Evolutionary conservation across 2,888 invertebrate genomes (phyloP).

Genomic region (Hypomecis punctinalis): DNA sequence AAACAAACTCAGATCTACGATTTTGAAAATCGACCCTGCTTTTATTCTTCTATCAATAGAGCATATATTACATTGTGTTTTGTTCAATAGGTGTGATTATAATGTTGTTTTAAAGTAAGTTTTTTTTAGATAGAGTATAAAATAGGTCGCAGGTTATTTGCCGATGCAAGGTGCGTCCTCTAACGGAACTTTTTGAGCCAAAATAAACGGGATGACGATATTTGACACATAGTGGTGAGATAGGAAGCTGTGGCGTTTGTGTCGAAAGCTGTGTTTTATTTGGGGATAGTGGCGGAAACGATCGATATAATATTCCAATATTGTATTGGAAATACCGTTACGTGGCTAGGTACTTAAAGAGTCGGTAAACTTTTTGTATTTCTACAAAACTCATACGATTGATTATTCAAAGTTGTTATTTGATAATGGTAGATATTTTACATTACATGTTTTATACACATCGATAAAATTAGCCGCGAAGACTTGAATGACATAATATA

Average conservation of each 20-base stretch:
- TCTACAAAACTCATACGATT: too few relatives aligned
- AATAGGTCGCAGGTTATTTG: slow-evolving; percentile 83
- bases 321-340: slow-evolving; percentile 10
- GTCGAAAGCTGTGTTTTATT: slow-evolving; percentile 60
- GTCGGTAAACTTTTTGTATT: background rate
- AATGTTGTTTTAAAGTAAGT: slow-evolving; percentile 49
- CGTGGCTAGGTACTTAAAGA: background rate
- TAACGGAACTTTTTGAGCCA: slow-evolving; percentile 77
- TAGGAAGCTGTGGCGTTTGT: slow-evolving; percentile 71
- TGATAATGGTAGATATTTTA: too few relatives aligned
- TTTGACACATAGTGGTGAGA: slow-evolving; percentile 67
- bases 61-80: background rate
- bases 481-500: too few relatives aligned
- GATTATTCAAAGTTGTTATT: too few relatives aligned
- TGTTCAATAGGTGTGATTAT: background rate
- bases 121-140: slow-evolving; percentile 73
- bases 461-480: too few relatives aligned
- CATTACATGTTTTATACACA: too few relatives aligned
- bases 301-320: background rate
- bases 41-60: background rate
- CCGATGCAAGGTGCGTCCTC: slow-evolving; percentile 79
- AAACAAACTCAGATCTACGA: slow-evolving; percentile 17
- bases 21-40: slow-evolving; percentile 2
- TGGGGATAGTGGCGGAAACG: slow-evolving; percentile 20
- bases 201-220: slow-evolving; percentile 69